A percentile compares a stretch with the other conserved stretches of the same genome.
These are phyloP conservation scores for Spinibarbus caldwelli DNA, from an alignment of 2,797 vertebrate species.

Conservation along the genomic window DNA sequence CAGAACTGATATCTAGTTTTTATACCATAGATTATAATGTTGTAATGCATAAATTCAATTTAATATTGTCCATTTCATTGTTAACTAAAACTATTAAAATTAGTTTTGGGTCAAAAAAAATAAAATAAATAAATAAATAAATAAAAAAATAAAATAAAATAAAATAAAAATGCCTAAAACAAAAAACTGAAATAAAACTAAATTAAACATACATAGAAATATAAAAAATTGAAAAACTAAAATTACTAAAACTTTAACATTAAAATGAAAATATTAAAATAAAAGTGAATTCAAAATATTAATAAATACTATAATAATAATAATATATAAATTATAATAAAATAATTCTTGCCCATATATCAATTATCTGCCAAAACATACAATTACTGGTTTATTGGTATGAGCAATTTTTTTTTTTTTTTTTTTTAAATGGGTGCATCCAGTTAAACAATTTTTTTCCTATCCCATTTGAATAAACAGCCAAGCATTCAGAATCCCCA, in stretches of 20 bases:
- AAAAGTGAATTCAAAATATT: neutral
- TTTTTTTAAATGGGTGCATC: neutral
- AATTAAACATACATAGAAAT: neutral
- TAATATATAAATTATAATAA: neutral
- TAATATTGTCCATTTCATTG: too few relatives aligned
- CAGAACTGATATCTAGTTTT: neutral
- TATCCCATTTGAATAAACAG: neutral
- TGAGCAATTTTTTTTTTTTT: too few relatives aligned
- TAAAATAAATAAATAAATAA: neutral
- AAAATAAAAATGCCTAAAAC: too few relatives aligned
- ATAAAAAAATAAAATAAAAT: too few relatives aligned
- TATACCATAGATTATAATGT: too few relatives aligned
- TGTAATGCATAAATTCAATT: neutral
- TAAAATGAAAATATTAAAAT: neutral
- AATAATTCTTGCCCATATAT: neutral
- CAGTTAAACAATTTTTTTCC: neutral
- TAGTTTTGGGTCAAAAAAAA: neutral
- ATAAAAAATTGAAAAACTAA: neutral
- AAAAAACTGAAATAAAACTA: neutral
- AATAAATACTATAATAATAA: neutral
- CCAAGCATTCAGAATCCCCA: neutral
- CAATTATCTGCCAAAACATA: neutral
- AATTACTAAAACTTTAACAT: neutral
- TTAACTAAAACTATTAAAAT: neutral
- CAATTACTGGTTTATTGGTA: neutral